Percentiles rank a stretch among this genome's conserved stretches.
These are phyloP conservation scores for Bombus difficillimus DNA, from an alignment of 1,140 invertebrate genomes.

Conservation along the genomic window DNA sequence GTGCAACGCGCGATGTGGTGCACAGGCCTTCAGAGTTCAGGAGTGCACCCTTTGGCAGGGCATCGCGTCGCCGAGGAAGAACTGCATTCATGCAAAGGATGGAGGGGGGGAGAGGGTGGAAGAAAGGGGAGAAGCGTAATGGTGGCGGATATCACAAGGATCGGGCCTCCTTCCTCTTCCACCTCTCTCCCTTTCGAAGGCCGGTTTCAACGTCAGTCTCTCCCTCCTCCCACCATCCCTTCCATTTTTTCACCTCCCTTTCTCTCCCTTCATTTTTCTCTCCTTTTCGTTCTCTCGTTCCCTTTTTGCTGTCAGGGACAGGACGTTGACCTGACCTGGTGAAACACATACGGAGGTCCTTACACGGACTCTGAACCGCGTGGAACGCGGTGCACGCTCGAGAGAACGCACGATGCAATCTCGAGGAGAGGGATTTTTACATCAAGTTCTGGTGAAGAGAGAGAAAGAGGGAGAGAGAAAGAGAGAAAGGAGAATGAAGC, in stretches of 20 bases:
- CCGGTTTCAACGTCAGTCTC: conserved; percentile 17
- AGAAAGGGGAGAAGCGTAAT: conserved; percentile 30
- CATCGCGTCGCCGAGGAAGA: conserved; percentile 53
- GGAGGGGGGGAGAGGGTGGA: conserved; percentile 39
- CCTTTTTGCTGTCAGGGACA: conserved; percentile 66
- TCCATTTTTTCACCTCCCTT: conserved; percentile 26
- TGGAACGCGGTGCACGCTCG: conserved; percentile 43
- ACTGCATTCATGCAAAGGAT: conserved; percentile 72
- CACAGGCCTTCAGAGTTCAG: conserved; percentile 6
- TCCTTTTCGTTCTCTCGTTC: conserved; percentile 35
- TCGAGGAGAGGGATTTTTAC: conserved; percentile 73
- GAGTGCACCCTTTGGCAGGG: conserved; percentile 54
- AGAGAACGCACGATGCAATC: conserved; percentile 72
- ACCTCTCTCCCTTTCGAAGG: conserved; percentile 26
- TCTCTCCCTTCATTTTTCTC: conserved; percentile 14
- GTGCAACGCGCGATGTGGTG: background rate
- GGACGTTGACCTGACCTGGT: conserved; percentile 83
- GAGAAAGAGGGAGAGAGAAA: conserved; percentile 2
- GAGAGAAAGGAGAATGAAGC: background rate
- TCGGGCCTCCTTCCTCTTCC: conserved; percentile 60
- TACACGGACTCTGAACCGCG: conserved; percentile 69
- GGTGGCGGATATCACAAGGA: conserved; percentile 71
- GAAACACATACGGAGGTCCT: conserved; percentile 82
- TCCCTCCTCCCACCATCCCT: conserved; percentile 25
- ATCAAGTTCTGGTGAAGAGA: conserved; percentile 56